Evolutionary conservation across 2,888 invertebrate genomes (phyloP), one percentile per base, ranked within the genome.

Genomic region (Cataglyphis rosenhaueri): DNA sequence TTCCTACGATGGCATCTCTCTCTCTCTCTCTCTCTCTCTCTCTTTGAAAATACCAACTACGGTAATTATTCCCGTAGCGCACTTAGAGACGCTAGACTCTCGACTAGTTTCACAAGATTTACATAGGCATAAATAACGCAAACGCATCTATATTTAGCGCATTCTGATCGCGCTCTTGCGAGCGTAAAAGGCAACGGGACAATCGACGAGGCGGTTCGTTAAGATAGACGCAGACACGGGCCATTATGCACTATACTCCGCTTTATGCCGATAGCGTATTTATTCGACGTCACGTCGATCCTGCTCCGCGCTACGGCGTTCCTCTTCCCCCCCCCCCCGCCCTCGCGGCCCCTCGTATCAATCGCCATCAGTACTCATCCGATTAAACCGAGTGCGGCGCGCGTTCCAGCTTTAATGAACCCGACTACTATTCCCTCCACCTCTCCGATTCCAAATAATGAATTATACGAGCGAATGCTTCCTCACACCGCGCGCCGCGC

Each of bases 331-430:
- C 0, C 21, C 21, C 21, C 21, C 21, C 21, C 21, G 21, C 73
- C 18, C 52, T n/a, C 29, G 15, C 41, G 15, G 8, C 29, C 32
- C 44, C 21, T 55, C 66, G 55, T 82, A 81, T 86, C 85, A 84
- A 88, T 84, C 82, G 84, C 71, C 73, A 83, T 83, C 84, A 68
- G 52, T 52, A 75, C 52, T 78, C 82, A 70, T 61, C 68, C 75
- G 85, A 86, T 86, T 88, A 88, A 87, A 84, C 84, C 71, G 71
- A 81, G 75, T 59, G 82, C 84, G 71, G 68, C 78, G 74, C 38
- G 81, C 82, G 70, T 52, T n/a, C 65, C 66, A 25, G 62, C 59
- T 71, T 81, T 84, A 88, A 89, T 87, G 89, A 88, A 89, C 87
- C 86, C 48, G 81, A 66, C 82, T 88, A 82, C 82, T 74, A 76